Evolutionary conservation across 2,888 invertebrate genomes (phyloP).

Genomic region (Encarsia formosa): DNA sequence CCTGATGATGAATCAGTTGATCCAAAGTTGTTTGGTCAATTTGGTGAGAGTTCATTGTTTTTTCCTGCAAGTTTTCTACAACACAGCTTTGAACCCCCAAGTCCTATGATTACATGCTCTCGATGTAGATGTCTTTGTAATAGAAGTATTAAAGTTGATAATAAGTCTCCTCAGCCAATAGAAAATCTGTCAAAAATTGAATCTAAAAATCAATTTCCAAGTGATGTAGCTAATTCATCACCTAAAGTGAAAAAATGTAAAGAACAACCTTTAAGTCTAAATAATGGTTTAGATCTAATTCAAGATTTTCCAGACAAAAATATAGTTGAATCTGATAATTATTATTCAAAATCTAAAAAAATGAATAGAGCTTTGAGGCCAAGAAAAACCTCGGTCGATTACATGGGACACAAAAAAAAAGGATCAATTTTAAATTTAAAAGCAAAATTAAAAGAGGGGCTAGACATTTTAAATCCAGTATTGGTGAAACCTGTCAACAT

Average conservation of each 20-base stretch:
- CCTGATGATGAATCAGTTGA: conserved; percentile 27
- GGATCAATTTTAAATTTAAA: conserved; percentile 10
- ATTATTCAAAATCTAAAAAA: not conserved
- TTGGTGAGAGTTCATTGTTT: conserved; percentile 11
- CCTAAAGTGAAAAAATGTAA: too few species aligned
- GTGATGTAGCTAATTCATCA: conserved; percentile 1
- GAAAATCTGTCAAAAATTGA: not conserved
- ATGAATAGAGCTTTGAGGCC: conserved; percentile 36
- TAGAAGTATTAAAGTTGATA: conserved; percentile 9
- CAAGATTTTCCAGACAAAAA: too few species aligned
- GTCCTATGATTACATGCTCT: conserved; percentile 11
- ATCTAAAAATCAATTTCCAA: not conserved
- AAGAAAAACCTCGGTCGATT: conserved; percentile 34
- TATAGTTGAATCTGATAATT: not conserved
- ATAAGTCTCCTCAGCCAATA: not conserved
- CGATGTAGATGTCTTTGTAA: conserved; percentile 12
- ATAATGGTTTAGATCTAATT: conserved; percentile 3
- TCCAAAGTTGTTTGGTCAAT: conserved; percentile 2
- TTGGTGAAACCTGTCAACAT: conserved; percentile 19
- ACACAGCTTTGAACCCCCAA: conserved; percentile 1
- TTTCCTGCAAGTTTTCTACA: conserved; percentile 20
- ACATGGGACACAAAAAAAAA: conserved; percentile 29
- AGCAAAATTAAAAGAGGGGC: conserved; percentile 15
- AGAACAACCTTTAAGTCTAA: too few species aligned
- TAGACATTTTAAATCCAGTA: conserved; percentile 1